phyloP scores from a whole-genome alignment of 1,140 invertebrate species.

The Theocolax elegans region DNA sequence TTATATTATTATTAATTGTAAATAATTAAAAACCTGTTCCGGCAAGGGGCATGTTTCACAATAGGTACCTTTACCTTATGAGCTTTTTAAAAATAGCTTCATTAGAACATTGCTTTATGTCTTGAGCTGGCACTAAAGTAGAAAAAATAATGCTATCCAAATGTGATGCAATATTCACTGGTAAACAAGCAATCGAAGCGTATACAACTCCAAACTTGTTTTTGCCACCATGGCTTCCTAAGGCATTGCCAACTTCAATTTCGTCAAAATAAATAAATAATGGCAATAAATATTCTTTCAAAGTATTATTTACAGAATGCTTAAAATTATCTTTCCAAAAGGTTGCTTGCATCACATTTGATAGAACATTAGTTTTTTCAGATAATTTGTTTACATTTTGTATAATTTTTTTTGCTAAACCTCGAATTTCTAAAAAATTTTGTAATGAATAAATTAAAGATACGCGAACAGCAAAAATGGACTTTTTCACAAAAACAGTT shows the following conservation, averaged over 20 bases:
- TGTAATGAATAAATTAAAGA: conserved; percentile 11
- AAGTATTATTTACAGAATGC: not conserved
- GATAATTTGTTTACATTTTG: too few relatives aligned
- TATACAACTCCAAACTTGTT: conserved; percentile 38
- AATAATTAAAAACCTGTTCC: too few relatives aligned
- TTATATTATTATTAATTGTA: too few relatives aligned
- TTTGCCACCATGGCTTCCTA: conserved; percentile 26
- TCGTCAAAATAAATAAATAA: conserved; percentile 24
- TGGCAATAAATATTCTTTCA: conserved; percentile 21
- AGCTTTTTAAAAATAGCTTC: conserved; percentile 25
- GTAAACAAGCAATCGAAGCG: conserved; percentile 26
- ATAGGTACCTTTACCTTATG: too few relatives aligned
- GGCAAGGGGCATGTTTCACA: too few relatives aligned
- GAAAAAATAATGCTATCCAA: conserved; percentile 33
- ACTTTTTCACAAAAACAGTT: not conserved
- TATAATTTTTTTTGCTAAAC: conserved; percentile 5
- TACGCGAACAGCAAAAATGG: not conserved
- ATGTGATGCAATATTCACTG: conserved; percentile 9
- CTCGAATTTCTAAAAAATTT: conserved; percentile 22
- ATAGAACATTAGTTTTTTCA: conserved; percentile 17
- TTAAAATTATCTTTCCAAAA: conserved; percentile 10
- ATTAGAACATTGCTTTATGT: conserved; percentile 21
- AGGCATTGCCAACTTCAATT: conserved; percentile 29
- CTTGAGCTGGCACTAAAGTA: conserved; percentile 13
- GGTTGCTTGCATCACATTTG: conserved; percentile 30